Evolutionary conservation across 2,113 vertebrate genomes (phyloP), one percentile per base, ranked within the genome.

Genomic region (Gallinago jamesoni): DNA sequence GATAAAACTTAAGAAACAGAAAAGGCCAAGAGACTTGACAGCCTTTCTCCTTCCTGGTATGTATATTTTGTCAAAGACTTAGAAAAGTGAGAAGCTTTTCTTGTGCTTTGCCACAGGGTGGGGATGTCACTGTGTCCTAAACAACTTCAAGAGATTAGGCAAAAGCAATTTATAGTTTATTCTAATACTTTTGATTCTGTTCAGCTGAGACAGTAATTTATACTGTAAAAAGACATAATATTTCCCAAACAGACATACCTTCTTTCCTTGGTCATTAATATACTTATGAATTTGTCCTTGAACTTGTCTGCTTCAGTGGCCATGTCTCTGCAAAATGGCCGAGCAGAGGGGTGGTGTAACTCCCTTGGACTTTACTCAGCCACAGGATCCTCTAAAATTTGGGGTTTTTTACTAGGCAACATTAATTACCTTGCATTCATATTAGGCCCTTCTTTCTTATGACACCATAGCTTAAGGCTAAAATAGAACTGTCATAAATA

Each of bases 1-100:
- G 87, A 78, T 85, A 96, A 96, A 94, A 79, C 85, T 90, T 68
- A 78, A 79, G 89, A 89, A 94, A 73, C 35, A 69, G 76, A 91
- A 83, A 94, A 84, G 76, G 91, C 77, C 62, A 35, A 77, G 72
- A 91, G 35, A 57, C 50, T 87, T 76, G 92, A 74, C 82, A 96
- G 86, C 37, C 37, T 81, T 70, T 85, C 89, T 72, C 25, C 19
- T 90, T 89, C 80, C 48, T 93, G 55, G 47, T 75, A 1, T 6
- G 19, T 55, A 8, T 37, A 33, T 84, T 90, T 85, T 7, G 4
- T 63, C 10, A 15, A 68, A 76, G 75, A 66, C 17, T 64, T 56
- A 47, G 25, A 55, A 70, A 56, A 94, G 17, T 28, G 52, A 89
- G 79, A 24, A 60, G 64, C 79, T 92, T 77, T 92, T 90, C 85